Evolutionary conservation across 2,888 invertebrate genomes (phyloP).

Genomic region (Volucella inflata): DNA sequence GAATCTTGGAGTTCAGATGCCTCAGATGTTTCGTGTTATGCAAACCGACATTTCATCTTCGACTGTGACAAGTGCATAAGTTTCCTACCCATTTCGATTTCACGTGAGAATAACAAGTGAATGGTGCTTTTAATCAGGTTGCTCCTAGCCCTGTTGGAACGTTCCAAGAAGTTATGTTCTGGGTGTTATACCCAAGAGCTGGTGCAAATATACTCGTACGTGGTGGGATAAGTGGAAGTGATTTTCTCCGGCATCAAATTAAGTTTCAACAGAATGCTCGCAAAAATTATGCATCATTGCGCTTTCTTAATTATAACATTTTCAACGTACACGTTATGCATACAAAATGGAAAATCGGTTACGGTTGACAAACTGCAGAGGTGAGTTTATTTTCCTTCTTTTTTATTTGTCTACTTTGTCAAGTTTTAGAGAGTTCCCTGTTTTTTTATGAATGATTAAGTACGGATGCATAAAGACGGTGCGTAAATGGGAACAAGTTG

Average conservation of each 20-base stretch:
- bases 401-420: not conserved
- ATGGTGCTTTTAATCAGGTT: conserved; percentile 61
- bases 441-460: conserved; percentile 27
- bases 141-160: not conserved
- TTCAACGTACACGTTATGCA: conserved; percentile 81
- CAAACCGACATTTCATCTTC: conserved; percentile 22
- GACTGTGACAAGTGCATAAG: conserved; percentile 29
- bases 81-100: conserved; percentile 61
- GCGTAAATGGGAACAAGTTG: conserved; percentile 10
- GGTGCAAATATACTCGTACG: conserved; percentile 43
- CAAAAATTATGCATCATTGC: conserved; percentile 82
- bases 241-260: conserved; percentile 69
- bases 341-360: conserved; percentile 80
- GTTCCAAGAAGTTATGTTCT: conserved; percentile 55
- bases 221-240: conserved; percentile 69
- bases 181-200: conserved; percentile 27
- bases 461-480: conserved; percentile 29
- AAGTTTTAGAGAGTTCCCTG: conserved; percentile 15
- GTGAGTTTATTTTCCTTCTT: conserved; percentile 47
- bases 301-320: conserved; percentile 83
- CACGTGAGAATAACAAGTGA: conserved; percentile 61
- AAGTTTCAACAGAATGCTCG: conserved; percentile 70
- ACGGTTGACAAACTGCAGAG: conserved; percentile 58
- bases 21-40: conserved; percentile 62
- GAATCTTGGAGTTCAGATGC: conserved; percentile 61